Evolutionary conservation across 2,797 vertebrate genomes (phyloP).

Genomic region (Chrosomus eos): DNA sequence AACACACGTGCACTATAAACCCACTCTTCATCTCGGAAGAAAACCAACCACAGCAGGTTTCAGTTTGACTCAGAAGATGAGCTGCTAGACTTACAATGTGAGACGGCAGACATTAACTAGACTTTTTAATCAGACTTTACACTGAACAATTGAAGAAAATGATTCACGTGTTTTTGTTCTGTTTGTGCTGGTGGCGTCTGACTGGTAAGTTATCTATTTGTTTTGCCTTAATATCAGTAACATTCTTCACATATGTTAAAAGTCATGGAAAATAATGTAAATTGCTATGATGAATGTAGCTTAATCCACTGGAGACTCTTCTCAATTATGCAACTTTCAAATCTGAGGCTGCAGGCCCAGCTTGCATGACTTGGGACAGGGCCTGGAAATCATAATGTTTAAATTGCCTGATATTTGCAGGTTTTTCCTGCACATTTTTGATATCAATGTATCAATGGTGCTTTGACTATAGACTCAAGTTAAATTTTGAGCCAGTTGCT

Average conservation of each 20-base stretch:
- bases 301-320: background rate
- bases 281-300: background rate
- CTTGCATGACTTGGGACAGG: background rate
- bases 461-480: no score
- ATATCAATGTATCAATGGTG: no score
- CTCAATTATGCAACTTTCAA: background rate
- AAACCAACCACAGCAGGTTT: background rate
- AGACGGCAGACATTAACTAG: background rate
- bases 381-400: background rate
- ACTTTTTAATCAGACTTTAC: background rate
- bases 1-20: background rate
- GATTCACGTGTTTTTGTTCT: background rate
- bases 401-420: no score
- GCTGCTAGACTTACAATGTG: background rate
- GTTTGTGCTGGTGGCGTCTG: background rate
- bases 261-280: background rate
- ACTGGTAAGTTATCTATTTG: background rate
- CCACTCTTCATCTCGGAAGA: background rate
- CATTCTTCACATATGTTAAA: background rate
- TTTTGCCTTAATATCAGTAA: background rate
- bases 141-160: background rate
- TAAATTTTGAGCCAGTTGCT: no score
- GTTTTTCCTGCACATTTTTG: no score
- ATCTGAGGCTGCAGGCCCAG: background rate
- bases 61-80: background rate